These are phyloP conservation scores for Endomychus coccineus DNA, from an alignment of 2,888 invertebrate genomes.

Conservation along the genomic window DNA sequence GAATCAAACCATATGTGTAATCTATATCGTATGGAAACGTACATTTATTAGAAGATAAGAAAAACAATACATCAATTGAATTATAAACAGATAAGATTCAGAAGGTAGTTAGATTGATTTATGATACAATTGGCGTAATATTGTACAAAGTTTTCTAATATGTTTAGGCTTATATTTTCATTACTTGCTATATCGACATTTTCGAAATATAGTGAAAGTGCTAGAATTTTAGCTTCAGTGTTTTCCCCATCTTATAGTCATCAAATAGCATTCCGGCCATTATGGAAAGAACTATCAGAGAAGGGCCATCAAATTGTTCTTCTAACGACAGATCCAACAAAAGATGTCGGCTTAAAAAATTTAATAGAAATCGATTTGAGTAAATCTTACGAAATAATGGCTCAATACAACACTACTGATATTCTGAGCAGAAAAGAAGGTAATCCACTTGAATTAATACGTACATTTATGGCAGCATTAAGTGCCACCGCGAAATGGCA, in stretches of 20 bases:
- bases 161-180: too few species aligned
- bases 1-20: too few species aligned
- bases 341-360: slow-evolving; percentile 9
- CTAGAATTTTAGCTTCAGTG: slow-evolving; percentile 24
- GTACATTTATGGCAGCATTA: neutral
- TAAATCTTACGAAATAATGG: slow-evolving; percentile 16
- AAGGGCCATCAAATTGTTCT: slow-evolving; percentile 27
- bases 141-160: too few species aligned
- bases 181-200: too few species aligned
- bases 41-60: too few species aligned
- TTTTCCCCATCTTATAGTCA: slow-evolving; percentile 27
- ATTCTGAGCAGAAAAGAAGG: neutral
- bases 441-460: neutral
- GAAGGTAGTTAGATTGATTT: too few species aligned
- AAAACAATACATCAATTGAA: too few species aligned
- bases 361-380: slow-evolving; percentile 21
- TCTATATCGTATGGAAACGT: too few species aligned
- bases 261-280: slow-evolving; percentile 26
- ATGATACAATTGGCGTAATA: too few species aligned
- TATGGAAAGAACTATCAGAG: slow-evolving; percentile 26
- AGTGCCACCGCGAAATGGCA: neutral
- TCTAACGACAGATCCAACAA: slow-evolving; percentile 24
- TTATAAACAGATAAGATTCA: too few species aligned
- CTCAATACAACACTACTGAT: slow-evolving; percentile 2
- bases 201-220: slow-evolving; percentile 3